Evolutionary conservation across 2,797 vertebrate genomes (phyloP).

Genomic region (Enteromius trimaculatus): DNA sequence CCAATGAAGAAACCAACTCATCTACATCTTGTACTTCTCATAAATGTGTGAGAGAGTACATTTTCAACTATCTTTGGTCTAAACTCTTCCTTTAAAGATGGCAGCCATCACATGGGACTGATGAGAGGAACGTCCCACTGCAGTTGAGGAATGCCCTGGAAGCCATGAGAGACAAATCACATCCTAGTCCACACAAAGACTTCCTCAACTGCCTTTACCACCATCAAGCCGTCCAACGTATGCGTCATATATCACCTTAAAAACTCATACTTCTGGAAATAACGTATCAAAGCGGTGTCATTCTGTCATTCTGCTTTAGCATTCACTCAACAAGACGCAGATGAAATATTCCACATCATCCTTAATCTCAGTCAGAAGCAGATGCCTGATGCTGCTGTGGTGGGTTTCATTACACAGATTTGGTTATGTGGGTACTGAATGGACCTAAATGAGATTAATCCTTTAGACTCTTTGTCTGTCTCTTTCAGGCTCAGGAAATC

Average conservation of each 20-base stretch:
- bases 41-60: background rate
- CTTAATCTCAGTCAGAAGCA: constrained; percentile 72
- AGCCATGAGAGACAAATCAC: constrained; percentile 62
- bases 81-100: constrained; percentile 64
- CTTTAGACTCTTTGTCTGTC: background rate
- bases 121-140: constrained; percentile 58
- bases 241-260: background rate
- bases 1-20: background rate
- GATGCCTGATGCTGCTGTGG: constrained; percentile 69
- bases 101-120: constrained; percentile 37
- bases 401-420: constrained; percentile 52
- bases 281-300: background rate
- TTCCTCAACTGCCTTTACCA: constrained; percentile 77
- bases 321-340: constrained; percentile 72
- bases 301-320: constrained; percentile 59
- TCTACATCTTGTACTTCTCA: background rate
- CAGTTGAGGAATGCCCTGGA: constrained; percentile 67
- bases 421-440: background rate
- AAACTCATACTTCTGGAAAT: background rate
- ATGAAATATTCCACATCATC: constrained; percentile 78
- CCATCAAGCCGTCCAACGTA: constrained; percentile 65
- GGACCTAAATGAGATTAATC: background rate
- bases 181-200: constrained; percentile 54
- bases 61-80: background rate
- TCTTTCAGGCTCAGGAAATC: constrained; percentile 70